phyloP scores from a whole-genome alignment of 2,797 vertebrate genomes.

The Girardinus metallicus region DNA sequence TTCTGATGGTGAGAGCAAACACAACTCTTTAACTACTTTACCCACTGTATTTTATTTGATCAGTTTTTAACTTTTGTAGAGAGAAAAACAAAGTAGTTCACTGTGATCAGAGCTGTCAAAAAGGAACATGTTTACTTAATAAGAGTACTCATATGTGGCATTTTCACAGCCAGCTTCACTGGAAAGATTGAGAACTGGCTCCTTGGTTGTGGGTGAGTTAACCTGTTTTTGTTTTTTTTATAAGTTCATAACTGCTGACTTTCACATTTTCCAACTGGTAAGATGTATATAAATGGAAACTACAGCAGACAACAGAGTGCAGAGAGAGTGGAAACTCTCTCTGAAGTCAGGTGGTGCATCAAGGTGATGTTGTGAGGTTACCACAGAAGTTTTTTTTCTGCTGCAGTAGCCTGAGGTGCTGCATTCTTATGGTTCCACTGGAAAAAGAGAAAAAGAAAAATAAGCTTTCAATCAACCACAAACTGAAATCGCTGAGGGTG shows the following conservation, averaged over 20 bases:
- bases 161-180: constrained; percentile 84
- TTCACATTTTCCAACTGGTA: constrained; percentile 16
- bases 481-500: background rate
- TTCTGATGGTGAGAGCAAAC: constrained; percentile 65
- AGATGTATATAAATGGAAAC: constrained; percentile 58
- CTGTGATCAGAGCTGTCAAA: background rate
- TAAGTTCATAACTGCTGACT: constrained; percentile 5
- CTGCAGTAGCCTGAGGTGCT: constrained; percentile 17
- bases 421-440: constrained; percentile 21
- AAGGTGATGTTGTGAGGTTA: constrained; percentile 31
- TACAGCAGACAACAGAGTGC: constrained; percentile 17
- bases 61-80: background rate
- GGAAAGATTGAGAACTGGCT: constrained; percentile 91
- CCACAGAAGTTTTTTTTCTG: constrained; percentile 24
- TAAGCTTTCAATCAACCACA: constrained; percentile 7
- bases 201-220: constrained; percentile 86
- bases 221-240: constrained; percentile 13
- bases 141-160: constrained; percentile 24
- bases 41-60: too few relatives aligned
- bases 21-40: background rate
- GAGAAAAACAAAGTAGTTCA: background rate
- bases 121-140: background rate
- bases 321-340: constrained; percentile 58
- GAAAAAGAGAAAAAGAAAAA: background rate
- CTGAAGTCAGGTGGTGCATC: constrained; percentile 62